Evolutionary conservation across 23 tunicate species (phyloP).

Genomic region (Oikopleura vanhoeffeni): DNA sequence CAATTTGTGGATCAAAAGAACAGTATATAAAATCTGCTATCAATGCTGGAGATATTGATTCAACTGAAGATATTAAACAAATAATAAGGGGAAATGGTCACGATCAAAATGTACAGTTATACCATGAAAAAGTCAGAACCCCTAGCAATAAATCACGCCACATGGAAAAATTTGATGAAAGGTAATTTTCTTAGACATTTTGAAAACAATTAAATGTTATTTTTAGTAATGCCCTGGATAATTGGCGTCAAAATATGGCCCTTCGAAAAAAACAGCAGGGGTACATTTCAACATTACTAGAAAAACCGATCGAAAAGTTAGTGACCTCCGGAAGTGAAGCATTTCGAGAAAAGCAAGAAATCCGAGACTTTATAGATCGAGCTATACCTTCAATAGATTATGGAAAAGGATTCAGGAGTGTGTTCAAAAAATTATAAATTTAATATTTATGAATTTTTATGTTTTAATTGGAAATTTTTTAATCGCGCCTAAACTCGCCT

Average conservation of each 20-base stretch:
- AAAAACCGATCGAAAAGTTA: constrained; percentile 44
- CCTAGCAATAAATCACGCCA: not conserved
- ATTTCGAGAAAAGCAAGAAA: constrained; percentile 33
- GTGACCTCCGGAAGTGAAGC: constrained; percentile 39
- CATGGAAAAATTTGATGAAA: not conserved
- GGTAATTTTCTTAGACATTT: too few species aligned
- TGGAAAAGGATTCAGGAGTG: constrained; percentile 41
- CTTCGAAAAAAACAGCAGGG: constrained; percentile 62
- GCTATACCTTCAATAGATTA: constrained; percentile 63
- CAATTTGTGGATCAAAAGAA: not conserved
- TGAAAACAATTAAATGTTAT: not conserved
- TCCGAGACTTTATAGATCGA: constrained; percentile 37
- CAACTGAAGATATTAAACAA: not conserved
- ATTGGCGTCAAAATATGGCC: constrained; percentile 59
- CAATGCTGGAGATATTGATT: not conserved
- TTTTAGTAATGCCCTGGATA: constrained; percentile 28
- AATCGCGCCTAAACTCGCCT: too few species aligned
- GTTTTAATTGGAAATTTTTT: too few species aligned
- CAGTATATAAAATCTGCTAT: not conserved
- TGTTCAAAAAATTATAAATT: too few species aligned
- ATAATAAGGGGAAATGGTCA: not conserved
- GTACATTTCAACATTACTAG: constrained; percentile 47
- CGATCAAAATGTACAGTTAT: not conserved
- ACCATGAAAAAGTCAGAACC: not conserved
- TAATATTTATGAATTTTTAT: too few species aligned